A percentile compares a stretch with the other conserved stretches of the same genome.
Evolutionary conservation across 2,797 vertebrate species (phyloP).

Genomic region (Danio tinwini): DNA sequence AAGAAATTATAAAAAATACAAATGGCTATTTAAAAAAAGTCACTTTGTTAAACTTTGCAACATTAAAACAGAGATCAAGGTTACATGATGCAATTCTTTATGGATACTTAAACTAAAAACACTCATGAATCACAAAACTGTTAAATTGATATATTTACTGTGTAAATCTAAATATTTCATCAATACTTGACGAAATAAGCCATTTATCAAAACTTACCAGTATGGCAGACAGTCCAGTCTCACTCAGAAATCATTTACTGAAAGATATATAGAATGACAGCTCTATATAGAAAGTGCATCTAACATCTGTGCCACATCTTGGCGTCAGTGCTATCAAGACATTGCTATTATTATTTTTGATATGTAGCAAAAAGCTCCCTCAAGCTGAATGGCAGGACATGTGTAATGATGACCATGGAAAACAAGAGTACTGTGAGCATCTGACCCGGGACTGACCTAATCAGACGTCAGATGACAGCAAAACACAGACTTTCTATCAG

Average conservation of each 20-base stretch:
- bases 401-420: slow-evolving; percentile 66
- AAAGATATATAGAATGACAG: slow-evolving; percentile 18
- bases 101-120: too few species aligned
- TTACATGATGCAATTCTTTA: too few species aligned
- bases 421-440: slow-evolving; percentile 68
- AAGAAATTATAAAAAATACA: too few species aligned
- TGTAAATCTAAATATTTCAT: background rate
- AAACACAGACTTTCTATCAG: slow-evolving; percentile 66
- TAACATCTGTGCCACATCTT: slow-evolving; percentile 32
- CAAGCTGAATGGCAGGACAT: slow-evolving; percentile 72
- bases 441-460: slow-evolving; percentile 71
- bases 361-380: slow-evolving; percentile 64
- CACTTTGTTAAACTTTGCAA: too few species aligned
- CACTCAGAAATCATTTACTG: slow-evolving; percentile 22
- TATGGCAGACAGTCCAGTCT: background rate
- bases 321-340: slow-evolving; percentile 53
- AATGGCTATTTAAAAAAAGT: too few species aligned
- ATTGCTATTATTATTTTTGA: slow-evolving; percentile 69
- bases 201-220: background rate
- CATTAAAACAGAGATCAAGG: too few species aligned
- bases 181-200: background rate
- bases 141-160: too few species aligned
- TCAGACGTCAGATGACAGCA: slow-evolving; percentile 66
- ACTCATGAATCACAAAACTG: too few species aligned
- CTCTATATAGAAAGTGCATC: slow-evolving; percentile 4